Conservation (phyloP, 2,888 invertebrate species). For the Philereme vetulata region DNA sequence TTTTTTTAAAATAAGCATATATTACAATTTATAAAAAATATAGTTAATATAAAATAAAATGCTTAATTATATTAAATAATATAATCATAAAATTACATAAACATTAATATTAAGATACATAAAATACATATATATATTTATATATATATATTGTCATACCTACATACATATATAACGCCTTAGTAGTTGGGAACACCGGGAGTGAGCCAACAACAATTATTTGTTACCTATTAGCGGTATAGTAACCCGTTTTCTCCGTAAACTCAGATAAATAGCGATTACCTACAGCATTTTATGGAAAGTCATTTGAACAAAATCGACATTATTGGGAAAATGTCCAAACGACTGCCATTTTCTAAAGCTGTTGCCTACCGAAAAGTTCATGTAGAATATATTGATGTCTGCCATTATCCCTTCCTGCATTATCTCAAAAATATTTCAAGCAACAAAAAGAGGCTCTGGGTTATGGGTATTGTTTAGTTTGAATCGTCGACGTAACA, state of each 20-base stretch:
- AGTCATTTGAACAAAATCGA: slow-evolving; percentile 25
- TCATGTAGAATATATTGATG: slow-evolving; percentile 25
- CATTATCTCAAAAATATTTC: slow-evolving; percentile 22
- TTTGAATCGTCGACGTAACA: slow-evolving; percentile 3
- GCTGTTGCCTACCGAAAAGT: slow-evolving; percentile 27
- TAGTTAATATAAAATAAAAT: too few species aligned
- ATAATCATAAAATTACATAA: too few species aligned
- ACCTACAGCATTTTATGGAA: slow-evolving; percentile 24
- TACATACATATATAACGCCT: too few species aligned
- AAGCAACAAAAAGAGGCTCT: slow-evolving; percentile 11
- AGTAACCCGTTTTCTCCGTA: neutral
- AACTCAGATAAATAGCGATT: slow-evolving; percentile 11
- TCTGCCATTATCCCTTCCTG: slow-evolving; percentile 26
- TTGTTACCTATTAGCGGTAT: too few species aligned
- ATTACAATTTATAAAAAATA: too few species aligned
- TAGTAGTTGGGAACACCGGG: too few species aligned
- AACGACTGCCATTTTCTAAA: slow-evolving; percentile 31
- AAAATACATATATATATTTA: too few species aligned
- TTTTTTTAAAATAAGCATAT: too few species aligned
- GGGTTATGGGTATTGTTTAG: slow-evolving; percentile 1
- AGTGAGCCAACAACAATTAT: too few species aligned
- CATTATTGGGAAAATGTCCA: slow-evolving; percentile 30
- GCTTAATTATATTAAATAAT: too few species aligned
- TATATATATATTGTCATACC: too few species aligned
- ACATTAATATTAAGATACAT: too few species aligned